Base-by-base conservation (phyloP, 2,888 invertebrate genomes). In the Polietes domitor region DNA sequence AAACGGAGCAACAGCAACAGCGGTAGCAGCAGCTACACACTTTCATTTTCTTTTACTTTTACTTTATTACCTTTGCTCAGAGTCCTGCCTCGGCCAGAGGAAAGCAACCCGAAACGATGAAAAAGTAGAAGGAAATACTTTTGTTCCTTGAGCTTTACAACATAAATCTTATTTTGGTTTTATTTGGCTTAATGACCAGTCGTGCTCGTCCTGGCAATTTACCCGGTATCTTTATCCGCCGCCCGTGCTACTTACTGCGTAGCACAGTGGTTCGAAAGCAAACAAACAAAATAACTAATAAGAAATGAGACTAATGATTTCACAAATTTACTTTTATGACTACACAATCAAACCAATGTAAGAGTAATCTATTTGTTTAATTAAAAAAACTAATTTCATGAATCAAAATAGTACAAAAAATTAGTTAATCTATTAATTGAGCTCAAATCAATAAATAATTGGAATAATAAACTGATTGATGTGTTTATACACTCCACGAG, bases 161-260 rank as follows among this genome's bases (percentile, higher is more conserved):
- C 83, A 87, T 90, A 90, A 90, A 90, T 90, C 90, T 90, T 90
- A 87, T 88, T 90, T 89, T 88, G 90, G 89, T 90, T 89, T 89
- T 89, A 89, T 90, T 90, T 89, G 89, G 89, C 90, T 90, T 90
- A 90, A 90, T 90, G 90, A 90, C 90, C 90, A 90, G 90, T 90
- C 90, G 90, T 90, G 90, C 89, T 88, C 88, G 86, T 87, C 86
- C 88, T 88, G 88, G 88, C 90, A 90, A 90, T 90, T 90, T 90
- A 90, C 89, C 82, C 50, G 72, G 37, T 41, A 37, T 72, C 37
- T 55, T 21, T 55, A 37, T 7, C 65, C 65, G 21, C 17, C 15
- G 65, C 0, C 37, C 17, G 32, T 63, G n/a, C n/a, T 9, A 5
- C 55, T 58, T 2, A 7, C 26, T 2, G 6, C 28, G 21, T 32